A percentile compares a stretch with the other conserved stretches of the same genome.
Conservation (phyloP, 2,113 vertebrate species). For the Aspiorhynchus laticeps region DNA sequence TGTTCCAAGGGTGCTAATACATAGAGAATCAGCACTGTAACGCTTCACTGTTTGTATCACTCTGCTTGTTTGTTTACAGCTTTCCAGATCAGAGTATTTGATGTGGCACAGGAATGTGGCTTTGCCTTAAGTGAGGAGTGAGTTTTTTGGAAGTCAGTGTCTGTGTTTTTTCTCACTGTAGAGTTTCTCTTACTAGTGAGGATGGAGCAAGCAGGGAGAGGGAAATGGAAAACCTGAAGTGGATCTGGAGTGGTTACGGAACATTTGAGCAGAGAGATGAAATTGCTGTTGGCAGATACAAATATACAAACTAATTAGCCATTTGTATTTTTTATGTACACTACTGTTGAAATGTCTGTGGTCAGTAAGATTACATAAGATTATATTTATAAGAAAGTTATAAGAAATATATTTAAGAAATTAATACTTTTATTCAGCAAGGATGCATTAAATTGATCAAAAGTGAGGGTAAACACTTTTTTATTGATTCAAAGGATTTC, state of each 20-base stretch:
- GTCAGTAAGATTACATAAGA: neutral
- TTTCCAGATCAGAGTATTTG: slow-evolving; percentile 10
- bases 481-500: no score
- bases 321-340: neutral
- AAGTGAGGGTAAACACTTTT: no score
- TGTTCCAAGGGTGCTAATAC: neutral
- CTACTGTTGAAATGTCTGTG: neutral
- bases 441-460: neutral
- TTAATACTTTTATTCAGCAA: neutral
- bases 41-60: neutral
- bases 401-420: neutral
- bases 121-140: neutral
- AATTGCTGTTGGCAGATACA: neutral
- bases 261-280: neutral
- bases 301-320: neutral
- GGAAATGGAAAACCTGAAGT: neutral
- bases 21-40: neutral
- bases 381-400: no score
- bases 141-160: neutral
- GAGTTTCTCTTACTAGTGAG: neutral
- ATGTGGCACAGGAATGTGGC: neutral
- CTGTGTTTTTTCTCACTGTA: neutral
- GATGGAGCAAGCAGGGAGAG: neutral
- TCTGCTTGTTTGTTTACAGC: neutral
- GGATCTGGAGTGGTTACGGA: neutral